Base-by-base conservation (phyloP, 2,113 vertebrate genomes). In the Mustela nigripes region DNA sequence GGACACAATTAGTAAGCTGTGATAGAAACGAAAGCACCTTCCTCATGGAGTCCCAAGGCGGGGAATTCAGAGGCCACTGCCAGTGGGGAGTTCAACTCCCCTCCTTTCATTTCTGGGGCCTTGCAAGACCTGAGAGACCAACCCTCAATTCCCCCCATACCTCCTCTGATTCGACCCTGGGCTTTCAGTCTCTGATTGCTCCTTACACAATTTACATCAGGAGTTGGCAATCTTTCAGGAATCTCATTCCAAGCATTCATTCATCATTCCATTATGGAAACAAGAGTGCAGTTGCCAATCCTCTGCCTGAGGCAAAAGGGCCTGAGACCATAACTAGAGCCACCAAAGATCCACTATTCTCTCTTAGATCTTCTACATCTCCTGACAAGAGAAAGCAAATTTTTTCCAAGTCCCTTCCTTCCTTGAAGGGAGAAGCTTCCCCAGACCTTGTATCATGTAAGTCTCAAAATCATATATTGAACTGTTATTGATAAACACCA, bases 151-250 rank as follows among this genome's bases (percentile, higher is more conserved):
- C 33, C 79, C 79, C 26, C 26, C 36, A 1, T 19, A 2, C 24
- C 36, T 28, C 78, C 80, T 50, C 50, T 36, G 31, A n/a, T 94
- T 73, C 18, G 7, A 50, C 31, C 14, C 24, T 84, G 53, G 22
- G 3, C 5, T 53, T 28, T 36, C 53, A 65, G 9, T 45, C 3
- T 0, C 48, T 81, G 63, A 39, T 69, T 63, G 14, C 83, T 8
- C 48, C 21, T 81, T 71, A 48, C 1, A 42, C 8, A 2, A 45
- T 60, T 65, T 90, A 69, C 26, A 53, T 62, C 67, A 73, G 73
- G 62, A 69, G 22, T 15, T 84, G 24, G 71, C 82, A 19, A 79
- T n/a, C 50, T 84, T 96, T 91, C 86, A 91, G 74, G 71, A 95
- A 73, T 50, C 36, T 24, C 26, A 31, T 28, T 87, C 48, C 36